Percentiles rank a stretch among this genome's conserved stretches.
phyloP scores from a whole-genome alignment of 2,888 invertebrate species.

The Caenorhabditis doughertyi region DNA sequence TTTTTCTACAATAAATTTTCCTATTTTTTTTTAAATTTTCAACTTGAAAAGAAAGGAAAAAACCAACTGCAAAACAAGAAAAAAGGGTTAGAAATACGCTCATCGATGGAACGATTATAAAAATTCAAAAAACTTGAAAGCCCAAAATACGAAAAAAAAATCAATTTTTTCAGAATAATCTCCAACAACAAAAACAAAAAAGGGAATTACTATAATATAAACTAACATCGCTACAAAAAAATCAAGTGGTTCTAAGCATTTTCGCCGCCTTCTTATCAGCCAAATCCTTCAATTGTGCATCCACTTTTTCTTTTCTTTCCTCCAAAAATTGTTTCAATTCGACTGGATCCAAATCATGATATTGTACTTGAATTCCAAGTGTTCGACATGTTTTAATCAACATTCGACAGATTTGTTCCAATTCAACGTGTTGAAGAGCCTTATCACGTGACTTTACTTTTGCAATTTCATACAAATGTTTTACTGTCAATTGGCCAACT shows the following conservation, averaged over 20 bases:
- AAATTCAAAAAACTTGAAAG: background rate
- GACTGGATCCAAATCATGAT: conserved; percentile 78
- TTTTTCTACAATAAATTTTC: too few relatives aligned
- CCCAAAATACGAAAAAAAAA: background rate
- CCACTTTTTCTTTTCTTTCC: conserved; percentile 74
- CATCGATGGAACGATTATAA: background rate
- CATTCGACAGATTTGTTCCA: conserved; percentile 74
- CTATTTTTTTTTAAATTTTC: too few relatives aligned
- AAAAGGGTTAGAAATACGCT: background rate
- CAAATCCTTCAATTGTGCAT: conserved; percentile 76
- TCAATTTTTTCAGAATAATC: background rate
- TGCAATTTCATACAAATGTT: conserved; percentile 98
- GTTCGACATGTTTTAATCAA: conserved; percentile 75
- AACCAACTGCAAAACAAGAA: background rate
- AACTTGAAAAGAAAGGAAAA: background rate
- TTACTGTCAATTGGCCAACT: conserved; percentile 92
- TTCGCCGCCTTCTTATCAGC: conserved; percentile 82
- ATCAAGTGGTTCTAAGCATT: conserved; percentile 78
- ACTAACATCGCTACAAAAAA: background rate
- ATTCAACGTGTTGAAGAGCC: conserved; percentile 77
- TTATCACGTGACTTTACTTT: conserved; percentile 88
- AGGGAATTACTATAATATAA: background rate
- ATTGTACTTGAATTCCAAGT: conserved; percentile 77
- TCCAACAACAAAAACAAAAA: conserved; percentile 10
- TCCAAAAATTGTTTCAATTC: conserved; percentile 75